Evolutionary conservation across 2,113 vertebrate species (phyloP), one percentile per base, ranked within the genome.

Genomic region (Dipodomys spectabilis): DNA sequence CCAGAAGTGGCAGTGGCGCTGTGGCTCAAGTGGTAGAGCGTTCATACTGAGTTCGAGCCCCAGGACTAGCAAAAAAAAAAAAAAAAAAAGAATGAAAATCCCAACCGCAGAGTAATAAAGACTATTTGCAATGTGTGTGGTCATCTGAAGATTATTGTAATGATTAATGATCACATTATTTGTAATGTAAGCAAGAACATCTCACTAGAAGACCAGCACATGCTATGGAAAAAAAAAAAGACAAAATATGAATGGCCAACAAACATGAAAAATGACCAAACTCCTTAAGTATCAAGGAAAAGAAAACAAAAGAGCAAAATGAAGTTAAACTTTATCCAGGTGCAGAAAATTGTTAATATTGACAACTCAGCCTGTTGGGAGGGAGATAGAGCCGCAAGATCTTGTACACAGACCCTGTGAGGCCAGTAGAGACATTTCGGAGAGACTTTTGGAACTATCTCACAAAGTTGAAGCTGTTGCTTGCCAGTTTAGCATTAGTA

Each of bases 261-360:
- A 75, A 78, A 62, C 39, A 93, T 18, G 6, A 18, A 85, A 88
- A 88, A 77, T 32, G 25, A 67, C 28, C 45, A 44, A 18, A 11
- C 12, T 83, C 75, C 82, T 79, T 78, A 79, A 57, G 69, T 83
- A 82, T 75, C 72, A 74, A 68, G 62, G 57, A 77, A 35, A 79
- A 5, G 28, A 78, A 86, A 92, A 53, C 64, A 81, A 85, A 90
- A 94, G 28, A 82, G 5, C 20, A 82, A 88, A 92, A 25, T 60
- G 11, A 83, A 28, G 12, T 67, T 44, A 71, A 84, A 65, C 78
- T 71, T 79, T 45, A 64, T 27, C 79, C 4, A 12, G 22, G 28
- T 69, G 68, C 44, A 82, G 67, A 53, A 89, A 75, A 60, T 57
- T 68, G 49, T 78, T 53, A 82, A 80, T 74, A 49, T n/a, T 86